Evolutionary conservation across 2,113 vertebrate genomes (phyloP), one percentile per base, ranked within the genome.

Genomic region (Machaerirhynchus nigripectus): DNA sequence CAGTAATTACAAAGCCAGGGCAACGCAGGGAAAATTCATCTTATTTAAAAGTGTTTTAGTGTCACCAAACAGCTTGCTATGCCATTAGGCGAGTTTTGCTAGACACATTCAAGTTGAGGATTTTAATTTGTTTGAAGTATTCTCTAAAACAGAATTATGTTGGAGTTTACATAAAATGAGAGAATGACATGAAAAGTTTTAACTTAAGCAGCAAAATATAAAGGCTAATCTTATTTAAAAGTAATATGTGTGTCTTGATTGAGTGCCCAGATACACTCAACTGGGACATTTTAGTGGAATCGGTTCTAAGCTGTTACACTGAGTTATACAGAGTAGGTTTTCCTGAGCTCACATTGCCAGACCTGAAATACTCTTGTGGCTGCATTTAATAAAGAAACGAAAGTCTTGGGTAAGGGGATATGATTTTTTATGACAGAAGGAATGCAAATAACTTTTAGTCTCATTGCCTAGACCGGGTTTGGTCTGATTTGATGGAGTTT

Each of bases 391-490:
- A 98, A 98, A 98, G 98, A 98, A 98, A 98, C 98, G 95, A 98
- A 98, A 98, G 98, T 98, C 98, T 97, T 98, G 97, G 98, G 98
- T 98, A 98, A 98, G 98, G 98, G 98, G 98, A 98, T 98, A 98
- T 98, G 98, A 98, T 98, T 98, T 98, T 98, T 98, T 98, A 98
- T 98, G 98, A 97, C 98, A 98, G 97, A 98, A 98, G 98, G 98
- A 98, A 98, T 98, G 98, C 98, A 98, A 98, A 98, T 98, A 97
- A 98, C 98, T 98, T 98, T 98, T 97, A 97, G 98, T 97, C 97
- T 97, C 96, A 95, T 98, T 98, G 98, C 98, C 97, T 97, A 96
- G 98, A 97, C 98, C 75, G 96, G 98, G 97, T 97, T 98, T 97
- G 98, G 98, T 98, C 98, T 98, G 98, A 98, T 98, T 98, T 98